phyloP scores from a whole-genome alignment of 2,113 vertebrate species.

The Zosterops hypoxanthus region DNA sequence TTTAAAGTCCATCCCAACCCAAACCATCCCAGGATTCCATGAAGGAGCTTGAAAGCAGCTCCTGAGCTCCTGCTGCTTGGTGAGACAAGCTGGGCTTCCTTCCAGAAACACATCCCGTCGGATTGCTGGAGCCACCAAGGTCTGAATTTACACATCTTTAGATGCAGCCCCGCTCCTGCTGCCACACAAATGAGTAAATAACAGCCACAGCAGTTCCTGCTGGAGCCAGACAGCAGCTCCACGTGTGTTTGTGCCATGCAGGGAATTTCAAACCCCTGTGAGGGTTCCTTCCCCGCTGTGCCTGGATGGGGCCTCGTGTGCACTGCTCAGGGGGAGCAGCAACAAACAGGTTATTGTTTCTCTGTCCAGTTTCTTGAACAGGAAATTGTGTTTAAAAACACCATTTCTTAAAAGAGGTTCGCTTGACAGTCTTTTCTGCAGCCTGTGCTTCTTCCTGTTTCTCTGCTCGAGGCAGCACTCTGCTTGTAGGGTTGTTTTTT shows the following conservation, averaged over 20 bases:
- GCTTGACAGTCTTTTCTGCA: background rate
- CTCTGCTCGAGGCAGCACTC: background rate
- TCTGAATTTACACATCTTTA: background rate
- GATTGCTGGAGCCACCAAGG: background rate
- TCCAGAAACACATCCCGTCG: fast-evolving
- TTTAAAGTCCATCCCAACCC: background rate
- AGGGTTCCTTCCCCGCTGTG: background rate
- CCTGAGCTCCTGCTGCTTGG: background rate
- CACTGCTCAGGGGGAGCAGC: background rate
- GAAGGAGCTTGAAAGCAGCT: background rate
- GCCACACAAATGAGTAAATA: background rate
- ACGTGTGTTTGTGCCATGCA: background rate
- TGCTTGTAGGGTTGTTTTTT: background rate
- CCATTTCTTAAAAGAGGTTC: background rate
- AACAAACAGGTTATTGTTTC: slow-evolving; percentile 18
- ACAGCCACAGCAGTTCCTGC: background rate
- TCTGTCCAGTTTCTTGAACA: background rate
- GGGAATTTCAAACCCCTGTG: background rate
- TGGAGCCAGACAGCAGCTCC: background rate
- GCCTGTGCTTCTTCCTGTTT: background rate
- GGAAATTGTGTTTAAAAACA: background rate
- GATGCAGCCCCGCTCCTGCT: background rate
- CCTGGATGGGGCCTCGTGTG: background rate
- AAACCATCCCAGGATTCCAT: background rate
- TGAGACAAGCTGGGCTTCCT: background rate